Percentiles rank a stretch among this genome's conserved stretches.
Evolutionary conservation across 2,888 invertebrate species (phyloP).

Genomic region (Ornithoptera alexandrae): DNA sequence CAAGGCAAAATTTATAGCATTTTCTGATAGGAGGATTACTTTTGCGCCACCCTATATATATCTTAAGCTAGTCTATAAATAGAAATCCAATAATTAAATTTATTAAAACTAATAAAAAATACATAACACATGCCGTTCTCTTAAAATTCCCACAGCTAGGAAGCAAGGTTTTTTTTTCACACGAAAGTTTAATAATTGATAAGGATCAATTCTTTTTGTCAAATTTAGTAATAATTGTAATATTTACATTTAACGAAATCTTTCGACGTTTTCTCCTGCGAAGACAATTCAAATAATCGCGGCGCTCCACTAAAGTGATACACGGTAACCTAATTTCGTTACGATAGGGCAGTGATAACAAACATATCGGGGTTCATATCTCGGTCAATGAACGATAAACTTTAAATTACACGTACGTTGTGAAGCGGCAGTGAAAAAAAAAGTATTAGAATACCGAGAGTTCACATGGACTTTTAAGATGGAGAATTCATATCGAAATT

Average conservation of each 20-base stretch:
- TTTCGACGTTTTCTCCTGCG: conserved; percentile 26
- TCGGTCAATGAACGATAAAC: conserved; percentile 64
- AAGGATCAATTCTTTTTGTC: too few relatives aligned
- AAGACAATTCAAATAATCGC: conserved; percentile 30
- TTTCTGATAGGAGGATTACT: too few relatives aligned
- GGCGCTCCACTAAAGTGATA: conserved; percentile 35
- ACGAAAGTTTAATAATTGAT: too few relatives aligned
- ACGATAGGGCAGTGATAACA: conserved; percentile 41
- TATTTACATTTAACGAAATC: not conserved
- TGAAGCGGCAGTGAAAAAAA: conserved; percentile 29
- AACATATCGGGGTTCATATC: conserved; percentile 40
- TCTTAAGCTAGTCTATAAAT: too few relatives aligned
- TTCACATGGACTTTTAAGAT: not conserved
- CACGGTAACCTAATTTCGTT: conserved; percentile 54
- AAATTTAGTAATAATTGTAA: not conserved
- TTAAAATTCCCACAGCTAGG: too few relatives aligned
- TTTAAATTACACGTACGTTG: conserved; percentile 22
- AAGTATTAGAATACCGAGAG: not conserved
- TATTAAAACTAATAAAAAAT: too few relatives aligned
- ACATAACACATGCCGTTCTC: too few relatives aligned
- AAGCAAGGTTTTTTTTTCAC: too few relatives aligned
- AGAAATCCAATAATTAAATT: too few relatives aligned
- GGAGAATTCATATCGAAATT: too few relatives aligned
- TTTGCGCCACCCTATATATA: too few relatives aligned
- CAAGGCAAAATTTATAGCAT: too few relatives aligned